These are phyloP conservation scores for Pteruthius melanotis DNA, from an alignment of 2,113 vertebrate species.

Conservation along the genomic window DNA sequence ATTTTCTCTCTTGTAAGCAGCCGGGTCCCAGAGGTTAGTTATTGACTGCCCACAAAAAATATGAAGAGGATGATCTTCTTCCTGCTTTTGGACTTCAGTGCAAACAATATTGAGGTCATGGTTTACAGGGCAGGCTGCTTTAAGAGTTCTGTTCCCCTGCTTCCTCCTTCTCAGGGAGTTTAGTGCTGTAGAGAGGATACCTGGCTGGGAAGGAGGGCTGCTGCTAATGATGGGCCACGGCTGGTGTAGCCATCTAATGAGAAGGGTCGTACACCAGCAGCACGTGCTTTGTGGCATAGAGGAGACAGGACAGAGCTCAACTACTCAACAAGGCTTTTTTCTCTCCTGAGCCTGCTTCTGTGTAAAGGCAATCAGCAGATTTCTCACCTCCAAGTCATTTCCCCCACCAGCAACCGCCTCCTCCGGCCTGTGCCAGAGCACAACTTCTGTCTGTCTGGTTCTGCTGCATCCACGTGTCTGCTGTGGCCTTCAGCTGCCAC, in stretches of 20 bases:
- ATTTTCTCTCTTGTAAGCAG: background rate
- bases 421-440: accelerated
- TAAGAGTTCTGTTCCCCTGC: background rate
- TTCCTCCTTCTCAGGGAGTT: background rate
- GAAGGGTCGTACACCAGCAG: background rate
- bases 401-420: background rate
- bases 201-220: background rate
- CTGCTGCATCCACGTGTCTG: background rate
- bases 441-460: background rate
- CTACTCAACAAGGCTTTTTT: background rate
- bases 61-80: background rate
- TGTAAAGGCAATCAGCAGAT: background rate
- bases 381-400: background rate
- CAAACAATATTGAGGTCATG: background rate
- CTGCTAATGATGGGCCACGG: background rate
- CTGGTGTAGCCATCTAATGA: accelerated
- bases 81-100: background rate
- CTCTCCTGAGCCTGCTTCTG: background rate
- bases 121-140: background rate
- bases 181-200: accelerated
- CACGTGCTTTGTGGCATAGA: accelerated
- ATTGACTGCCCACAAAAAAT: background rate
- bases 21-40: background rate
- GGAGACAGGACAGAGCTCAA: background rate
- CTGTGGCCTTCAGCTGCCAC: background rate